Conservation (phyloP, 2,888 invertebrate genomes). For the Melipona beecheii region DNA sequence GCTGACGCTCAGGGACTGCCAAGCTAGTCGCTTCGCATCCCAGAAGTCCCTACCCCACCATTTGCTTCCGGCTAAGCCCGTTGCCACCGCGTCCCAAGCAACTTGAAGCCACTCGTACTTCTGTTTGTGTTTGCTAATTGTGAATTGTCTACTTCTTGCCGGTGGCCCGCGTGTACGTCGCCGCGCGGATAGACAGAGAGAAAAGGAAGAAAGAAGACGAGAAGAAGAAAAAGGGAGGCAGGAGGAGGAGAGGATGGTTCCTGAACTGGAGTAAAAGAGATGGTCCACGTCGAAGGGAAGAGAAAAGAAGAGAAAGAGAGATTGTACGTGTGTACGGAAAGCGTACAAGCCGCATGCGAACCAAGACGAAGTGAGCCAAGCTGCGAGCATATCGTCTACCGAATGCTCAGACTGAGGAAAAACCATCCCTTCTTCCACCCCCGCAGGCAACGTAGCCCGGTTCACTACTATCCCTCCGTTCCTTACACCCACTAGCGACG, state of each 20-base stretch:
- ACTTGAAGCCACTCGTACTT: constrained; percentile 81
- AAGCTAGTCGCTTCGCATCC: constrained; percentile 76
- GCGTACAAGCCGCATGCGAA: constrained; percentile 66
- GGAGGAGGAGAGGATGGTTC: constrained; percentile 27
- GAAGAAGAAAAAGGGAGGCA: constrained; percentile 22
- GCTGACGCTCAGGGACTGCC: constrained; percentile 72
- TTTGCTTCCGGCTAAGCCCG: constrained; percentile 77
- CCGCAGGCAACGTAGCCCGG: constrained; percentile 63
- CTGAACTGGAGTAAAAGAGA: constrained; percentile 28
- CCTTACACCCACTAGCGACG: constrained; percentile 57
- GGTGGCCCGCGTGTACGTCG: constrained; percentile 64
- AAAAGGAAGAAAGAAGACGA: constrained; percentile 4
- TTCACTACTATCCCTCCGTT: constrained; percentile 63
- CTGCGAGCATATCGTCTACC: constrained; percentile 66
- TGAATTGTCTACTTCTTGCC: constrained; percentile 83
- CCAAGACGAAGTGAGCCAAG: constrained; percentile 62
- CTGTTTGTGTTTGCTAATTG: constrained; percentile 84
- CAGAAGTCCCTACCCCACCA: constrained; percentile 73
- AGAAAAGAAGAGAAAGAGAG: constrained; percentile 20
- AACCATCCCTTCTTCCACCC: constrained; percentile 61
- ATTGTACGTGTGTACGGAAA: constrained; percentile 21
- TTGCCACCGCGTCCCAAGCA: constrained; percentile 74
- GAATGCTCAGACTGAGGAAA: constrained; percentile 81
- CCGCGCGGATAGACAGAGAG: constrained; percentile 41
- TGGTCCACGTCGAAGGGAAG: neutral